Percentiles rank a stretch among this genome's conserved stretches.
Evolutionary conservation across 2,113 vertebrate genomes (phyloP).

Genomic region (Phalacrocorax brasilianus): DNA sequence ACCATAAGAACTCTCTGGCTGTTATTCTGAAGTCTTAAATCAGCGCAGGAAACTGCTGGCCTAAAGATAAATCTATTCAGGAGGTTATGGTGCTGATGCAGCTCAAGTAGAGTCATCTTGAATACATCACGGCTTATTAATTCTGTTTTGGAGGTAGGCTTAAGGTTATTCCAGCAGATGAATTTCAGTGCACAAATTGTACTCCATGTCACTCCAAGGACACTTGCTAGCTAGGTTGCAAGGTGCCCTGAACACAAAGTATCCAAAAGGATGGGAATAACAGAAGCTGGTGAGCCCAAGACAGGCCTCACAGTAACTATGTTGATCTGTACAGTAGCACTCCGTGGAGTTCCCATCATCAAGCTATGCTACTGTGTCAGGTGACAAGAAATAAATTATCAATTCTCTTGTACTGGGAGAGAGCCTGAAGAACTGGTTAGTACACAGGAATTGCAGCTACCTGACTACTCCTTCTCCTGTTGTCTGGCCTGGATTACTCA

Average conservation of each 20-base stretch:
- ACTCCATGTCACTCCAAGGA: neutral
- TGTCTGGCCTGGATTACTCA: neutral
- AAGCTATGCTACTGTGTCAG: neutral
- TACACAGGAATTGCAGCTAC: neutral
- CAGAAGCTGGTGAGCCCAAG: neutral
- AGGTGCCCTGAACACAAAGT: neutral
- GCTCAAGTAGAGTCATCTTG: neutral
- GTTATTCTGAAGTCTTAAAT: neutral
- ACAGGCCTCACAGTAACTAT: neutral
- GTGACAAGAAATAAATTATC: neutral
- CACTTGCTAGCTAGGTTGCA: neutral
- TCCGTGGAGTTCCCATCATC: neutral
- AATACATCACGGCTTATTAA: neutral
- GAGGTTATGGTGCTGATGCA: neutral
- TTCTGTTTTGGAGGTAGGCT: neutral
- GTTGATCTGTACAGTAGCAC: neutral
- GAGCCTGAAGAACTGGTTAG: neutral
- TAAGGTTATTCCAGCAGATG: neutral
- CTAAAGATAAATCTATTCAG: neutral
- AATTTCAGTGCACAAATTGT: neutral
- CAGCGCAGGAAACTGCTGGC: neutral
- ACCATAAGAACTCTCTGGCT: neutral
- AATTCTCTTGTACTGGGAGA: neutral
- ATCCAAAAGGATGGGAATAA: neutral
- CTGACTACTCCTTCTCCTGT: neutral